Conservation (phyloP, 1,140 invertebrate species). For the Varroa destructor region DNA sequence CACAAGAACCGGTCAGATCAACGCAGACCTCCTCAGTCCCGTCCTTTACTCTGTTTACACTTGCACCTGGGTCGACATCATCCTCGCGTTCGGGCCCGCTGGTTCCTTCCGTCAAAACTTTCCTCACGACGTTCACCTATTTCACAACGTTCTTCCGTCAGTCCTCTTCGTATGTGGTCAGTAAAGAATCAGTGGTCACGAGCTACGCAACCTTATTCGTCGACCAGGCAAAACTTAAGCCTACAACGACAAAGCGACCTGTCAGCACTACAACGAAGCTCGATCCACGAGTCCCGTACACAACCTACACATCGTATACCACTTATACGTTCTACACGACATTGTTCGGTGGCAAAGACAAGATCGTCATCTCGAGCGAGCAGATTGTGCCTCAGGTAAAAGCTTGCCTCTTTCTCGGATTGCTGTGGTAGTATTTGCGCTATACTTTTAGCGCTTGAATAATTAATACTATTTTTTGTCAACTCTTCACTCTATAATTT, state of each 20-base stretch:
- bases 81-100: slow-evolving; percentile 27
- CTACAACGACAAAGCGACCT: slow-evolving; percentile 4
- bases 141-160: slow-evolving; percentile 36
- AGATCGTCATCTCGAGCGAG: slow-evolving; percentile 34
- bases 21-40: background rate
- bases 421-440: background rate
- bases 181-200: slow-evolving; percentile 22
- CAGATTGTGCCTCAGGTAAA: slow-evolving; percentile 34
- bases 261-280: background rate
- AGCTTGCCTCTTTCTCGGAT: background rate
- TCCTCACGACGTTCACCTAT: slow-evolving; percentile 36
- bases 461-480: too few relatives aligned
- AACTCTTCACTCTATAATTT: too few relatives aligned
- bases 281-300: slow-evolving; percentile 23
- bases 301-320: slow-evolving; percentile 32
- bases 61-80: background rate
- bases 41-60: slow-evolving; percentile 30
- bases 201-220: slow-evolving; percentile 18
- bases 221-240: background rate
- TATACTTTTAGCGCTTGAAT: background rate
- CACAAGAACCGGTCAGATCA: background rate
- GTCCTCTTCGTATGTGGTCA: slow-evolving; percentile 21
- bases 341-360: slow-evolving; percentile 34
- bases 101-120: slow-evolving; percentile 35
- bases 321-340: slow-evolving; percentile 34